These are phyloP conservation scores for Boleophthalmus pectinirostris DNA, from an alignment of 2,113 vertebrate species.

Conservation along the genomic window DNA sequence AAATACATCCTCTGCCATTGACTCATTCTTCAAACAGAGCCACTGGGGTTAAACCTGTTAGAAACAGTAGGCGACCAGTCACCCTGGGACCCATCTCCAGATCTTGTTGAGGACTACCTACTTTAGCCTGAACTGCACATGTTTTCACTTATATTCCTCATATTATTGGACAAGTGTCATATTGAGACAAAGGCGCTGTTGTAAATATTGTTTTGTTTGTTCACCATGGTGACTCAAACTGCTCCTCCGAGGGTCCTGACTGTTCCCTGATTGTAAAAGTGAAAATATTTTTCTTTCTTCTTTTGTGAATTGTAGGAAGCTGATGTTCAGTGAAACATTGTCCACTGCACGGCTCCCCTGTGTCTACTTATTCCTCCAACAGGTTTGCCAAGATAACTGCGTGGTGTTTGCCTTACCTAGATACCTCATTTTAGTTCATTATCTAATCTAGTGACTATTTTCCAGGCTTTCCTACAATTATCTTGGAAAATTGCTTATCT, in stretches of 20 bases:
- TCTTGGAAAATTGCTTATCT: too few species aligned
- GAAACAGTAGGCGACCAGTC: too few species aligned
- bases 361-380: conserved; percentile 7
- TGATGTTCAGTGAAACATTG: conserved; percentile 37
- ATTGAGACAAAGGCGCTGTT: neutral
- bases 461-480: too few species aligned
- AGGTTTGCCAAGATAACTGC: neutral
- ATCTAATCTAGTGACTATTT: neutral
- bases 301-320: conserved; percentile 58
- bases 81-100: too few species aligned
- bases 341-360: neutral
- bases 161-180: neutral
- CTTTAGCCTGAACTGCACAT: neutral
- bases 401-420: neutral
- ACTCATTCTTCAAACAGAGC: too few species aligned
- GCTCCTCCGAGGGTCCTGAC: neutral
- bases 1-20: too few species aligned
- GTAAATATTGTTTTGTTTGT: neutral
- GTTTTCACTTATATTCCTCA: neutral
- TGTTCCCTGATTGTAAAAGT: conserved; percentile 22
- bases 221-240: neutral
- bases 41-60: too few species aligned
- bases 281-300: conserved; percentile 35
- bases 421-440: neutral
- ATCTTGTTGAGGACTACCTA: neutral